Percentiles rank a stretch among this genome's conserved stretches.
Evolutionary conservation across 1,140 invertebrate species (phyloP).

Genomic region (Ylistrum balloti): DNA sequence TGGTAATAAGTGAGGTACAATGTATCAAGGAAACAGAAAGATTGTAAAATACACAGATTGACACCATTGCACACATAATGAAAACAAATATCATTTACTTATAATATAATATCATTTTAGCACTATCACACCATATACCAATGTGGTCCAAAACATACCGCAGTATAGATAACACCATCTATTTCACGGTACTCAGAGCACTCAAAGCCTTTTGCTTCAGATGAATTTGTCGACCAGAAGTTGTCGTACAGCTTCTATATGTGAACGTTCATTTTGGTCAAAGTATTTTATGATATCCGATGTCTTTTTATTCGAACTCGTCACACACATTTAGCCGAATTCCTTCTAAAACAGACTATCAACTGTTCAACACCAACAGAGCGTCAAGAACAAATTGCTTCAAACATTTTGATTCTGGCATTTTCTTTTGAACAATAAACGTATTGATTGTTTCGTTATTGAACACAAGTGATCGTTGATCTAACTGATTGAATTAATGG

Average conservation of each 20-base stretch:
- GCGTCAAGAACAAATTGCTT: neutral
- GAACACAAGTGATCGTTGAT: neutral
- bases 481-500: slow-evolving; percentile 62
- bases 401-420: neutral
- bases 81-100: slow-evolving; percentile 22
- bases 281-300: neutral
- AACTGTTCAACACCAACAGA: neutral
- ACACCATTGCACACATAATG: neutral
- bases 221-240: neutral
- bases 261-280: neutral
- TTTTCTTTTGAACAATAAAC: neutral
- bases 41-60: neutral
- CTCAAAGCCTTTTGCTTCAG: neutral
- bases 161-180: neutral
- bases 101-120: slow-evolving; percentile 28
- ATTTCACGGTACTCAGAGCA: neutral
- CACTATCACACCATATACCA: slow-evolving; percentile 2
- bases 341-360: neutral
- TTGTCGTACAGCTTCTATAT: neutral
- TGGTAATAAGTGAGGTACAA: neutral
- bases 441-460: neutral
- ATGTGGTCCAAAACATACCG: neutral
- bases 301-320: neutral
- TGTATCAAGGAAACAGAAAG: neutral
- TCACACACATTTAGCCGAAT: neutral